Conservation (phyloP, 2,113 vertebrate genomes). For the Chionodraco myersi region DNA sequence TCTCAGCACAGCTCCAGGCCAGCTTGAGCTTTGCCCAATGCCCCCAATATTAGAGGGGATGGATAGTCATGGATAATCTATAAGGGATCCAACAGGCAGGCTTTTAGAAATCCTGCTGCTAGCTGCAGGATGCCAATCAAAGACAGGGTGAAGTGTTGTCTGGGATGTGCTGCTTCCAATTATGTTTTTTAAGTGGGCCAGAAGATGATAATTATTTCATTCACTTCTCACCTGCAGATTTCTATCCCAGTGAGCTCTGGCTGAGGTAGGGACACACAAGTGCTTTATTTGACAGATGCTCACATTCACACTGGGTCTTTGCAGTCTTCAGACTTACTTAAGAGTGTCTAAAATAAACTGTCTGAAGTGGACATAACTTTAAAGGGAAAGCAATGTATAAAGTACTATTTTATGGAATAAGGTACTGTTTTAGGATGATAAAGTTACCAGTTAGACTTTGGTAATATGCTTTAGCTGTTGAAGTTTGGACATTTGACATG, state of each 20-base stretch:
- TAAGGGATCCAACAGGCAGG: not conserved
- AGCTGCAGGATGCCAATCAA: constrained; percentile 37
- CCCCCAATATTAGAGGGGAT: constrained; percentile 34
- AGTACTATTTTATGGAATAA: not conserved
- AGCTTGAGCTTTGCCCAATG: not conserved
- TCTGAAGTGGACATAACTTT: not conserved
- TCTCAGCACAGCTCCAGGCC: constrained; percentile 9
- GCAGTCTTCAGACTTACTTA: not conserved
- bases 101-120: constrained; percentile 20
- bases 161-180: not conserved
- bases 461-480: not conserved
- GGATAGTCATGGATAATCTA: constrained; percentile 29
- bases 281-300: constrained; percentile 7
- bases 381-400: not conserved
- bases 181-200: constrained; percentile 31
- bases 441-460: not conserved
- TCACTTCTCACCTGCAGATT: constrained; percentile 24
- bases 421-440: not conserved
- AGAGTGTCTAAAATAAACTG: not conserved
- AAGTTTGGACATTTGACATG: constrained; percentile 3
- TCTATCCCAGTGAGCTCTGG: not conserved
- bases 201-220: constrained; percentile 55
- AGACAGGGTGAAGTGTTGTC: constrained; percentile 21
- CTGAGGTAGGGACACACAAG: constrained; percentile 13
- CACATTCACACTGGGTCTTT: not conserved